These are phyloP conservation scores for Colaptes auratus DNA, from an alignment of 2,113 vertebrate genomes.

Conservation along the genomic window DNA sequence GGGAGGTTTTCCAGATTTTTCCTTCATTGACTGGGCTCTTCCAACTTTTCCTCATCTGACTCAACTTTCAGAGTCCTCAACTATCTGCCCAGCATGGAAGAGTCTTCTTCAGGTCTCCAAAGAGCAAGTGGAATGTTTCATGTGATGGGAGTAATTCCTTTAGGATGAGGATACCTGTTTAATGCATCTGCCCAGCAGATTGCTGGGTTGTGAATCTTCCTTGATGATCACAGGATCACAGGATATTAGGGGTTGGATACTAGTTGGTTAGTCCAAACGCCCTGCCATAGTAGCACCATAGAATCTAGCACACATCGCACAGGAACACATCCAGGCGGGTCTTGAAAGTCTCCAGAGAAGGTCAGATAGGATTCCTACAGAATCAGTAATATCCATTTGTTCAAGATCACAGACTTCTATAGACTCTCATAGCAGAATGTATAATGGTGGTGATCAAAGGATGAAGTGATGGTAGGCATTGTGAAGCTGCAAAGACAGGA, in stretches of 20 bases:
- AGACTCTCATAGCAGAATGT: not conserved
- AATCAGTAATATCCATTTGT: not conserved
- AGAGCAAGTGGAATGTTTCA: not conserved
- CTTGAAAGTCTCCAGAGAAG: too few species aligned
- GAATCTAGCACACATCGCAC: too few species aligned
- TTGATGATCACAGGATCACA: not conserved
- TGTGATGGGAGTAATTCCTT: not conserved
- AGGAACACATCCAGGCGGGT: too few species aligned
- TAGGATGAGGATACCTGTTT: not conserved
- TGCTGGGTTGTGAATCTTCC: not conserved
- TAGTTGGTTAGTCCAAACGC: too few species aligned
- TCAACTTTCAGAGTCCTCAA: not conserved
- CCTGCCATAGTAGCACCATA: too few species aligned
- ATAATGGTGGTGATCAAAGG: not conserved
- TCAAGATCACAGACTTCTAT: not conserved
- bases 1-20: not conserved
- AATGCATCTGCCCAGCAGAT: not conserved
- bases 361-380: not conserved
- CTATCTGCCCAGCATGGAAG: not conserved
- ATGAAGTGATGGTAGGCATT: not conserved
- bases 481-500: not conserved
- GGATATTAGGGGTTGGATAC: too few species aligned
- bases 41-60: not conserved
- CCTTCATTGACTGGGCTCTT: not conserved
- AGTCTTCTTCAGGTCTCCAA: not conserved